phyloP scores from a whole-genome alignment of 2,113 vertebrate species.

The Myotis lucifugus region DNA sequence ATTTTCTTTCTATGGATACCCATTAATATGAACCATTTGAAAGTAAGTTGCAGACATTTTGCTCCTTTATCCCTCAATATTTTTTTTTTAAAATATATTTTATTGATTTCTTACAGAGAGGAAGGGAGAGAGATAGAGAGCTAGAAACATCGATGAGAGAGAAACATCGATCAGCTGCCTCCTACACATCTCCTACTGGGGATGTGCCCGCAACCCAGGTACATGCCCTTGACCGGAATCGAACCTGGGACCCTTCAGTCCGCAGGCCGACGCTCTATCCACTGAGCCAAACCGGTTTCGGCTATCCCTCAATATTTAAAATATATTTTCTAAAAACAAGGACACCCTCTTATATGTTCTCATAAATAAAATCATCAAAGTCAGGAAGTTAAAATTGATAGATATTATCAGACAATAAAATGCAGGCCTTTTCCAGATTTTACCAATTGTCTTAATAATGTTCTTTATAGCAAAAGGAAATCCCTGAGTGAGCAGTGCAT shows the following conservation, averaged over 20 bases:
- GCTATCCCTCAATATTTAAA: background rate
- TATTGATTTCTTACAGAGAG: too few relatives aligned
- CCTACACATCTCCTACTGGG: too few relatives aligned
- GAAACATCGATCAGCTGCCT: too few relatives aligned
- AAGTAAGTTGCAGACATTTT: constrained; percentile 21
- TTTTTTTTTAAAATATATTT: background rate
- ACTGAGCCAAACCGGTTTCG: too few relatives aligned
- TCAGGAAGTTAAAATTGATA: background rate
- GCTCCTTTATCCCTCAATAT: background rate
- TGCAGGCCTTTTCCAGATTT: background rate
- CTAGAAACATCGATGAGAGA: too few relatives aligned
- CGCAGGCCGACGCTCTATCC: too few relatives aligned
- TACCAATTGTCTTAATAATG: background rate
- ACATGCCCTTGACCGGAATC: too few relatives aligned
- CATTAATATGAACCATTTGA: background rate
- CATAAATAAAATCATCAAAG: background rate
- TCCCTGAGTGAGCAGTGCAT: background rate
- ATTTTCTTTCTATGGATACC: background rate
- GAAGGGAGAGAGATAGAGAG: too few relatives aligned
- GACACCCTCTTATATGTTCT: background rate
- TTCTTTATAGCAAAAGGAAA: background rate
- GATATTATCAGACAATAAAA: background rate
- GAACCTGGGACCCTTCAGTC: too few relatives aligned
- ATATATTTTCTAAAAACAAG: constrained; percentile 7
- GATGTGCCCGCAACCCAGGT: too few relatives aligned